These are phyloP conservation scores for Glyphotaelius pellucidus DNA, from an alignment of 2,888 invertebrate genomes.

Conservation along the genomic window DNA sequence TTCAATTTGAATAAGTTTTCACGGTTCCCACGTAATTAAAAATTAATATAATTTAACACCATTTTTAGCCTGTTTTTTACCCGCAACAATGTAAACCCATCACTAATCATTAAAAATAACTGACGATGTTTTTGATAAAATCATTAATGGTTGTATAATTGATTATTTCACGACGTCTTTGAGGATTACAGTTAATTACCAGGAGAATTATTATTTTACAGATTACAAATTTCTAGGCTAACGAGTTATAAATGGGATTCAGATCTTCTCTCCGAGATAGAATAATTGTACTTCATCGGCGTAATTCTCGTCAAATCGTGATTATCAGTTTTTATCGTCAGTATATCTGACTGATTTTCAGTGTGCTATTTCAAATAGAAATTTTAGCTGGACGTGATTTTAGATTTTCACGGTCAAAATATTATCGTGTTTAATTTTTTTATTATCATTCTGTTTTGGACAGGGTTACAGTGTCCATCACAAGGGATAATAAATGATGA, in stretches of 20 bases:
- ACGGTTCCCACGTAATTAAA: not conserved
- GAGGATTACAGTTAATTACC: not conserved
- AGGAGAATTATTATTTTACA: constrained; percentile 18
- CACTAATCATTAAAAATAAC: not conserved
- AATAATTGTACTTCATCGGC: not conserved
- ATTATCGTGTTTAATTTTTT: too few relatives aligned
- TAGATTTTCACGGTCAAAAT: too few relatives aligned
- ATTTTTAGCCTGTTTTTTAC: not conserved
- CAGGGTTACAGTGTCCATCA: too few relatives aligned
- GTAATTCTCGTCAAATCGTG: not conserved
- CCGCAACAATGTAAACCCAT: not conserved
- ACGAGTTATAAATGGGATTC: constrained; percentile 31
- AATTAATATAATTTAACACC: not conserved
- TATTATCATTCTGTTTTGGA: too few relatives aligned
- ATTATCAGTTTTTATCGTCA: not conserved
- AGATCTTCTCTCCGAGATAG: constrained; percentile 29
- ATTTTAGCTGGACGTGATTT: too few relatives aligned
- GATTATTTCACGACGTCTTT: not conserved
- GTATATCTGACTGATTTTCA: not conserved
- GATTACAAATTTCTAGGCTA: constrained; percentile 30
- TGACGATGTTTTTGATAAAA: not conserved
- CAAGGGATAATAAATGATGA: too few relatives aligned
- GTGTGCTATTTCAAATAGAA: not conserved
- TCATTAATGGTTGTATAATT: not conserved
- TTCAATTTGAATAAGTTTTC: too few relatives aligned